Percentiles rank a stretch among this genome's conserved stretches.
phyloP scores from a whole-genome alignment of 2,797 vertebrate genomes.

The Loris lydekkerianus region DNA sequence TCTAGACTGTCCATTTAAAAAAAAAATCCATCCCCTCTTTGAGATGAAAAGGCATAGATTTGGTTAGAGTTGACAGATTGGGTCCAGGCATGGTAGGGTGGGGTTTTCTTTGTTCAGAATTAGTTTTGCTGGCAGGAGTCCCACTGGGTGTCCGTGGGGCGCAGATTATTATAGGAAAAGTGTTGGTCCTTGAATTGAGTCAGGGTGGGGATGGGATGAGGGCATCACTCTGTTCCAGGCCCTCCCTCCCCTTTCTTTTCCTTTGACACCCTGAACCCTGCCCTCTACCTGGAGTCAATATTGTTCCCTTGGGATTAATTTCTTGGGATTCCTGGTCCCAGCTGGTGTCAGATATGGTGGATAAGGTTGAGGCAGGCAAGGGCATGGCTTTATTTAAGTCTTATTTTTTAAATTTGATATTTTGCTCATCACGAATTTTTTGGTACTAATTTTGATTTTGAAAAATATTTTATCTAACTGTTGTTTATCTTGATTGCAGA shows the following conservation, averaged over 20 bases:
- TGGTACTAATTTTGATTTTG: constrained; percentile 23
- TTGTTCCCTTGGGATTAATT: too few species aligned
- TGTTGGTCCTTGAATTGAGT: neutral
- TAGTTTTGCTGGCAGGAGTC: neutral
- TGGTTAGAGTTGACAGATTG: neutral
- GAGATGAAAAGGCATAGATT: neutral
- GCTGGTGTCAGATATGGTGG: too few species aligned
- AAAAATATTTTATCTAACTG: neutral
- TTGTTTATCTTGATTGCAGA: neutral
- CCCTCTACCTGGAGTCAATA: neutral
- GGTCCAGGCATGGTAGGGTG: neutral
- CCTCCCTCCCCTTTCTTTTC: neutral
- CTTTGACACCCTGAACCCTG: neutral
- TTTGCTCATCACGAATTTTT: neutral
- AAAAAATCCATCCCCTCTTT: neutral
- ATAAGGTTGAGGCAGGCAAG: neutral
- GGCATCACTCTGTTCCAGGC: neutral
- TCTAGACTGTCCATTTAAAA: neutral
- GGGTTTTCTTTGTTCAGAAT: neutral
- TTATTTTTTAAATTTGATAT: neutral
- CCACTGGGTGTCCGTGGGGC: neutral
- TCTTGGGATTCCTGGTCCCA: neutral
- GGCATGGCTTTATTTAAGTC: neutral
- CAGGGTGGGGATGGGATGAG: neutral
- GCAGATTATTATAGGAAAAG: neutral